Evolutionary conservation across 2,113 vertebrate species (phyloP), one percentile per base, ranked within the genome.

Genomic region (Oncorhynchus kisutch): DNA sequence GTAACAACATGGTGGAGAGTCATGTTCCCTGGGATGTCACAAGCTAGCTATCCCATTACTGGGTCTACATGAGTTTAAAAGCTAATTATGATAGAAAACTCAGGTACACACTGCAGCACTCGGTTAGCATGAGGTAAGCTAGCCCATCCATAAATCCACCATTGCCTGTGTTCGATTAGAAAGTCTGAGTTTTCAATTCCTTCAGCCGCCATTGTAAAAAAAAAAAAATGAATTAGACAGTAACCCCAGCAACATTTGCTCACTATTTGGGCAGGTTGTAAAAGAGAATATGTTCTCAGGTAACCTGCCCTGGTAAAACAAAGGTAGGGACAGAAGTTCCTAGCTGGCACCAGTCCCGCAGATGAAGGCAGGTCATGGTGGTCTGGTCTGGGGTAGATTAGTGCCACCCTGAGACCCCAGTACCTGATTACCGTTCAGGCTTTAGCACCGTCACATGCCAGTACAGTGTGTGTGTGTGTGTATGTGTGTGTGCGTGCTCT

Each of bases 381-480:
- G 25, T 27, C 65, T 67, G 25, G 22, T n/a, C 60, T 24, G n/a
- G 24, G 22, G 12, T 64, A 25, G 20, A 18, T 29, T 27, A 16
- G 65, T 67, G 4, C 65, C 65, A 67, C 9, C 65, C 65, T 2
- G 25, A 27, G 16, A 25, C 25, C 12, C 64, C 67, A 18, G 67
- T 68, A 13, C 65, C 24, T 24, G 62, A 27, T 54, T 72, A 51
- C 25, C 11, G 22, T 25, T 64, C 22, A 64, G n/a, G 12, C 27
- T 51, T 72, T 27, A 25, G 54, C 27, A 29, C 51, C 16, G 6
- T 31, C 71, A 11, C 54, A 60, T 72, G 71, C 27, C 71, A 72
- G 27, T 20, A 14, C 49, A 31, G 67, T 59, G 27, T 75, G 74
- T 69, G 48, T 57, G 73, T 27, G 75, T 34, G 34, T 54, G 60